Evolutionary conservation across 2,113 vertebrate genomes (phyloP).

Genomic region (Orientallactaga bullata): DNA sequence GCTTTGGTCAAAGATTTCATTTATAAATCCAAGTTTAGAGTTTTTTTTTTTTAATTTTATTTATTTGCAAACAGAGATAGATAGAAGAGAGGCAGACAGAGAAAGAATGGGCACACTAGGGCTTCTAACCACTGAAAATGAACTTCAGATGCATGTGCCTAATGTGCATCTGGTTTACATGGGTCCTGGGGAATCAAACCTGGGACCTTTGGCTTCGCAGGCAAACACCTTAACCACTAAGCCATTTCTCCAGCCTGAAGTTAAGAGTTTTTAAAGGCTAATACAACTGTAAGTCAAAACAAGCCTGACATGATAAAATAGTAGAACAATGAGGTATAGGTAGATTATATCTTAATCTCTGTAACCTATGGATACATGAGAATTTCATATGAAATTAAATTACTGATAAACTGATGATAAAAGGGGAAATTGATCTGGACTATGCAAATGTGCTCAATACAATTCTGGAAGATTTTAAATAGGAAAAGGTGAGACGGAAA

Average conservation of each 20-base stretch:
- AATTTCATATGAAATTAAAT: not conserved
- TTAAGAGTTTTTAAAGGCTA: not conserved
- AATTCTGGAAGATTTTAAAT: not conserved
- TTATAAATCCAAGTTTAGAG: not conserved
- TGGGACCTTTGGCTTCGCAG: no score
- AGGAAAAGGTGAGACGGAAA: not conserved
- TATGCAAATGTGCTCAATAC: not conserved
- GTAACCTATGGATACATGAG: not conserved
- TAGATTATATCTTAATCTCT: not conserved
- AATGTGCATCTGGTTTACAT: no score
- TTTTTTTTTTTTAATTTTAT: no score
- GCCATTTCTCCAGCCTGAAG: no score
- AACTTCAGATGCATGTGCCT: no score
- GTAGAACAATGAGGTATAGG: not conserved
- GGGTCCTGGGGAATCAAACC: no score
- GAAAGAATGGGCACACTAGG: no score
- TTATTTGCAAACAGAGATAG: no score
- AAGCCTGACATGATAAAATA: not conserved
- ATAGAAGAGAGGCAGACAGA: no score
- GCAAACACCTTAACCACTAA: no score
- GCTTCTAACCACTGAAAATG: no score
- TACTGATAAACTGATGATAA: not conserved
- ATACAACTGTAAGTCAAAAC: not conserved
- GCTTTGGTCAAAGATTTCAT: not conserved
- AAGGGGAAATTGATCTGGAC: not conserved